These are phyloP conservation scores for Oceanites oceanicus DNA, from an alignment of 2,113 vertebrate species.

Conservation along the genomic window DNA sequence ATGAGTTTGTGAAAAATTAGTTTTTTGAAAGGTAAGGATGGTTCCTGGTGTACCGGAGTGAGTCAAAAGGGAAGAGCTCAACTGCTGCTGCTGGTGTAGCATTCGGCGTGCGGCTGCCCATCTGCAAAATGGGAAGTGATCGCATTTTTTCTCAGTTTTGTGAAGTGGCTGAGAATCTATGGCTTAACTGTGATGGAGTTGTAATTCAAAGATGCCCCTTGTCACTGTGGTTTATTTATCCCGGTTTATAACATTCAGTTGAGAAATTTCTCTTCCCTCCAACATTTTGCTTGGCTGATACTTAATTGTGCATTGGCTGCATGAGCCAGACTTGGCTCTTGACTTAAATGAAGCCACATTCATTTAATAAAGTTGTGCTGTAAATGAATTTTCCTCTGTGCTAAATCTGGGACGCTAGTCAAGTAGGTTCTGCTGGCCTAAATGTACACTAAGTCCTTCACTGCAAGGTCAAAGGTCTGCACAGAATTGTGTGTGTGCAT, in stretches of 20 bases:
- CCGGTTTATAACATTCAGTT: not conserved
- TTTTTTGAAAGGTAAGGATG: not conserved
- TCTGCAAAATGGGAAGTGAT: not conserved
- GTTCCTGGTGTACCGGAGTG: not conserved
- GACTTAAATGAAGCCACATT: not conserved
- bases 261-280: not conserved
- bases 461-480: not conserved
- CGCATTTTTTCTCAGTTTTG: not conserved
- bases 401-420: not conserved
- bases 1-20: not conserved
- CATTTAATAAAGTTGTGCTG: not conserved
- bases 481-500: not conserved
- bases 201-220: not conserved
- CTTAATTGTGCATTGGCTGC: not conserved
- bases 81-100: not conserved
- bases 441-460: not conserved
- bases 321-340: not conserved
- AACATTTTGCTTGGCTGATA: not conserved
- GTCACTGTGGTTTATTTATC: not conserved
- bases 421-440: not conserved
- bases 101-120: not conserved
- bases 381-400: not conserved
- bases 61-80: not conserved
- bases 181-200: not conserved
- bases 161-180: not conserved